Conservation (phyloP, 2,113 vertebrate species). For the Pomatorhinus ruficollis region DNA sequence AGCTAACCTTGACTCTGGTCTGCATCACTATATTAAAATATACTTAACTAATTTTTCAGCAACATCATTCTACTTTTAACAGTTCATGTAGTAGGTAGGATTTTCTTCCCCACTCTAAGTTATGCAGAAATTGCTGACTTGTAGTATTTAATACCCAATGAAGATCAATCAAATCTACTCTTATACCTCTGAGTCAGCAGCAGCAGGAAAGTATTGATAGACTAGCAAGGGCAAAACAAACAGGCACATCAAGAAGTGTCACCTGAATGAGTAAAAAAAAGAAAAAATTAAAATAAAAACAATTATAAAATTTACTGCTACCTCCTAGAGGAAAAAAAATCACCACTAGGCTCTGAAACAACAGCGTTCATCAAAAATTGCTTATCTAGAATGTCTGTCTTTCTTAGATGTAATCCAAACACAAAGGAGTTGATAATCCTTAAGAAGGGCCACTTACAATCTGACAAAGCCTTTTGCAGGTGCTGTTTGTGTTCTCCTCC, state of each 20-base stretch:
- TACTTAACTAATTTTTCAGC: background rate
- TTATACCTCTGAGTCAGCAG: background rate
- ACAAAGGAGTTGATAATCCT: background rate
- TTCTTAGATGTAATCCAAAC: background rate
- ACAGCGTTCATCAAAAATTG: background rate
- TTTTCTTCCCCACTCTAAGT: background rate
- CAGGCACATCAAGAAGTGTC: background rate
- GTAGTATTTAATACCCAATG: background rate
- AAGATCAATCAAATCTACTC: background rate
- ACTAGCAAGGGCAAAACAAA: background rate
- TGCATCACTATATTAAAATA: background rate
- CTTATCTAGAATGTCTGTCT: background rate
- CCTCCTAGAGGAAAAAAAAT: background rate
- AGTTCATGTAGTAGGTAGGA: background rate
- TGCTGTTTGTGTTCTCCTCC: rapidly evolving
- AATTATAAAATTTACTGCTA: background rate
- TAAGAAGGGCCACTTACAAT: background rate
- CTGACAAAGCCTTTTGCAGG: background rate
- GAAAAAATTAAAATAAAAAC: background rate
- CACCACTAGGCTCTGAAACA: background rate
- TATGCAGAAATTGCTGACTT: background rate
- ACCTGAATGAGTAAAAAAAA: background rate
- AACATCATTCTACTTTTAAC: background rate
- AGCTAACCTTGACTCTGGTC: background rate
- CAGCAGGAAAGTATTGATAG: background rate